Evolutionary conservation across 2,888 invertebrate genomes (phyloP), one percentile per base, ranked within the genome.

Genomic region (Ophioninae sp.): DNA sequence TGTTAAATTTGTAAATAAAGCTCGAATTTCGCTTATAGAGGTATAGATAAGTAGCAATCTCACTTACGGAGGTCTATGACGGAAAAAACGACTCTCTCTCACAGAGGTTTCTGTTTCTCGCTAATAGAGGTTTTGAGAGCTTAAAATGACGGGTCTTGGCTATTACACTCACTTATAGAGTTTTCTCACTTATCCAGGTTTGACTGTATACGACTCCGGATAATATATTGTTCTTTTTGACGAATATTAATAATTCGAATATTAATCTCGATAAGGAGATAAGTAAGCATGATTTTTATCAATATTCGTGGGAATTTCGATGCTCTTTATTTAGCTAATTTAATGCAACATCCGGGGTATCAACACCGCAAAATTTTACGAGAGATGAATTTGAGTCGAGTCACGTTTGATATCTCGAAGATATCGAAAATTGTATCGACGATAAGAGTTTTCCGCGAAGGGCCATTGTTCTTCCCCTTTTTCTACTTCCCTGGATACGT

Each of bases 341-440:
- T 51, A 41, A n/a, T 39, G 39, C n/a, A 65, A 65, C 20, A 39
- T 41, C 39, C 41, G 41, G 20, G 9, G 7, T 41, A 20, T 30
- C 41, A 0, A 22, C 8, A 41, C 39, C 30, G 10, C 20, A 9
- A 41, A 13, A 39, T 20, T n/a, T 9, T 39, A 41, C 39, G 1
- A 20, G 20, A 64, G n/a, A n/a, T 41, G 7, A 41, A 44, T 44
- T 68, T 22, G 23, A 51, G 44, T 13, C 44, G 23, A 51, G 44
- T 51, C 68, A 68, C 68, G 22, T 44, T 44, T 51, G 44, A 68
- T 51, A 68, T 44, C 44, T n/a, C 17, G 23, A 22, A 22, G 8
- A 51, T 41, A 41, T 23, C 44, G 44, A 17, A 22, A 44, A 51
- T 68, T 23, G 23, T 22, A 68, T 13, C 23, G 10, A 6, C 2